Percentiles rank a stretch among this genome's conserved stretches.
Conservation (phyloP, 2,797 vertebrate genomes). For the Sphaeramia orbicularis region DNA sequence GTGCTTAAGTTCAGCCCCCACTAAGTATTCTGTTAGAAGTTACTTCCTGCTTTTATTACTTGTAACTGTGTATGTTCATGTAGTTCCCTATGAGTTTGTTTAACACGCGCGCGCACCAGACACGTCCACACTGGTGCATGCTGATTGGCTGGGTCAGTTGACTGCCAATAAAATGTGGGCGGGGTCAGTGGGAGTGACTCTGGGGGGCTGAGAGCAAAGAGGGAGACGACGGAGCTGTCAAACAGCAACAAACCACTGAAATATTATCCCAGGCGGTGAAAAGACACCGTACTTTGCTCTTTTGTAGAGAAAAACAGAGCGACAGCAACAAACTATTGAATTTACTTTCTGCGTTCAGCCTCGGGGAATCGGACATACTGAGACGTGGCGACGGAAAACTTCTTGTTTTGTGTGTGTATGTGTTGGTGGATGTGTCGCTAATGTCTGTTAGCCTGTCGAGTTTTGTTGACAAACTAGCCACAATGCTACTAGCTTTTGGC, state of each 20-base stretch:
- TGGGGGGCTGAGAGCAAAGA: constrained; percentile 4
- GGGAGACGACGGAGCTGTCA: constrained; percentile 75
- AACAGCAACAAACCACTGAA: constrained; percentile 67
- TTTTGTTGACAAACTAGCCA: constrained; percentile 79
- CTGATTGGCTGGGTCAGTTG: constrained; percentile 37
- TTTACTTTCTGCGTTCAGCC: neutral
- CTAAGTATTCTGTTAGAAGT: too few relatives aligned
- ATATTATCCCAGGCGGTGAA: constrained; percentile 39
- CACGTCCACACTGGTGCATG: fast-evolving
- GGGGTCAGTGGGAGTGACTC: constrained; percentile 40
- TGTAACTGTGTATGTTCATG: neutral
- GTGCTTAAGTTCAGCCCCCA: too few relatives aligned
- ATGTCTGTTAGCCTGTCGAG: constrained; percentile 59
- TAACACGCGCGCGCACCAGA: neutral
- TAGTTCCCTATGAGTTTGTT: neutral
- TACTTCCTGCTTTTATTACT: too few relatives aligned
- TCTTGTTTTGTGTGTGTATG: constrained; percentile 39
- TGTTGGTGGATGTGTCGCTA: constrained; percentile 37
- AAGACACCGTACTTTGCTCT: constrained; percentile 29
- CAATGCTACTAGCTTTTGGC: constrained; percentile 28
- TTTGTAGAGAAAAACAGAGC: constrained; percentile 8
- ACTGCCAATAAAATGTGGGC: constrained; percentile 60
- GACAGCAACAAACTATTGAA: neutral
- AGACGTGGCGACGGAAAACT: constrained; percentile 28
- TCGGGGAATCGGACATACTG: constrained; percentile 20